Evolutionary conservation across 1,140 invertebrate species (phyloP).

Genomic region (Drosophila subobscura): DNA sequence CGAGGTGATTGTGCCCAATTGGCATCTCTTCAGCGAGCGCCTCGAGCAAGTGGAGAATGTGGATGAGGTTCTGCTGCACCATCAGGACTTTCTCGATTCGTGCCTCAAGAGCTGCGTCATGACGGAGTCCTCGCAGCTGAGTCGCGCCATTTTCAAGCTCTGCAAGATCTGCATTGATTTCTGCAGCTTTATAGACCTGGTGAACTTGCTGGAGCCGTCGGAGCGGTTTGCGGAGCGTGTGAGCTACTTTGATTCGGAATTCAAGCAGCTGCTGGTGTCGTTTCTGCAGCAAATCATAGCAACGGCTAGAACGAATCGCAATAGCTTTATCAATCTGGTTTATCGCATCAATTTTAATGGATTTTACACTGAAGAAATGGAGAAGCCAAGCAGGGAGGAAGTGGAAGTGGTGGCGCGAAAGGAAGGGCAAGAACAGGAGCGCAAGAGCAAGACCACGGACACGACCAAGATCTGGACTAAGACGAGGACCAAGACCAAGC

Average conservation of each 20-base stretch:
- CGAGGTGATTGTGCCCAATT: constrained; percentile 98
- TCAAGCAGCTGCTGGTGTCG: constrained; percentile 88
- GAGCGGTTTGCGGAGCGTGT: constrained; percentile 88
- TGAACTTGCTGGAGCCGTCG: constrained; percentile 75
- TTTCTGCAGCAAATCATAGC: constrained; percentile 90
- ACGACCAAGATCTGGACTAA: no score
- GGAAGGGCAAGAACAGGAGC: no score
- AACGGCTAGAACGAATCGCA: constrained; percentile 86
- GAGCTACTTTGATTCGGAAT: constrained; percentile 88
- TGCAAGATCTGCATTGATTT: constrained; percentile 94
- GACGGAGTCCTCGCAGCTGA: constrained; percentile 92
- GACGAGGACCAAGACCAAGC: no score
- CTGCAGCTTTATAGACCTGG: constrained; percentile 90
- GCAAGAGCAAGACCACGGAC: no score
- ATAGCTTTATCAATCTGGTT: constrained; percentile 91
- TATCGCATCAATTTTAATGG: constrained; percentile 92
- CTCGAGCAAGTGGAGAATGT: constrained; percentile 94
- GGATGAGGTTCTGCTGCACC: constrained; percentile 94
- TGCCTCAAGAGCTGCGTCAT: constrained; percentile 98
- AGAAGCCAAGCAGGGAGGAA: constrained; percentile 16
- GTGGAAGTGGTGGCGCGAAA: no score
- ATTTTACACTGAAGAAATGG: constrained; percentile 89
- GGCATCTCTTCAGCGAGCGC: constrained; percentile 93
- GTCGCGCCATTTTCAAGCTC: constrained; percentile 91
- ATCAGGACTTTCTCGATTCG: constrained; percentile 94